Evolutionary conservation across 2,888 invertebrate genomes (phyloP).

Genomic region (Parapristionchus giblindavisi): DNA sequence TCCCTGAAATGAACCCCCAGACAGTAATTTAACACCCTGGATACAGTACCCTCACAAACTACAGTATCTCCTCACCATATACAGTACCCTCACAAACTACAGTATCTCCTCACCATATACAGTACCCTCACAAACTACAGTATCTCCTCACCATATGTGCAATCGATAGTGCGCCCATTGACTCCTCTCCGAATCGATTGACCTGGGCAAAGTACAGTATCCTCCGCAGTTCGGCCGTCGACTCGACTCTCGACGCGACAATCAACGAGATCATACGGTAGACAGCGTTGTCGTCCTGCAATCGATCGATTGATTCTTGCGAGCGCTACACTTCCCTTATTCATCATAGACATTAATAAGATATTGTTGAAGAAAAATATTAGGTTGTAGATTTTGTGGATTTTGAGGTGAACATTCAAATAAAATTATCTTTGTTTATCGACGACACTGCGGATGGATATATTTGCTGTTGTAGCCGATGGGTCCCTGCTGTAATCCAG

Average conservation of each 20-base stretch:
- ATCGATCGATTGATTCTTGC: no score
- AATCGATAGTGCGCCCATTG: conserved; percentile 23
- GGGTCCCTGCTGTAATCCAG: no score
- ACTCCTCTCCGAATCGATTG: conserved; percentile 16
- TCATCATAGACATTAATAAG: no score
- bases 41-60: background rate
- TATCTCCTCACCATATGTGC: conserved; percentile 24
- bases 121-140: background rate
- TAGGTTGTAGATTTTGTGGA: no score
- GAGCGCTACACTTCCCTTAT: no score
- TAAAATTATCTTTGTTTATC: no score
- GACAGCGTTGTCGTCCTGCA: conserved; percentile 20
- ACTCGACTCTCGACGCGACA: background rate
- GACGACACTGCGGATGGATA: no score
- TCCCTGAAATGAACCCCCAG: no score
- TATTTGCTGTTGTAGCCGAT: no score
- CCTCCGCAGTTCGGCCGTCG: background rate
- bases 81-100: background rate
- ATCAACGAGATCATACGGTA: conserved; percentile 23
- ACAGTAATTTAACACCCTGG: no score
- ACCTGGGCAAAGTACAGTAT: conserved; percentile 16
- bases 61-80: background rate
- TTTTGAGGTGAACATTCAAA: no score
- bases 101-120: background rate
- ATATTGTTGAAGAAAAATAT: no score